Percentiles rank a stretch among this genome's conserved stretches.
Evolutionary conservation across 2,797 vertebrate genomes (phyloP).

Genomic region (Lepus oiostolus): DNA sequence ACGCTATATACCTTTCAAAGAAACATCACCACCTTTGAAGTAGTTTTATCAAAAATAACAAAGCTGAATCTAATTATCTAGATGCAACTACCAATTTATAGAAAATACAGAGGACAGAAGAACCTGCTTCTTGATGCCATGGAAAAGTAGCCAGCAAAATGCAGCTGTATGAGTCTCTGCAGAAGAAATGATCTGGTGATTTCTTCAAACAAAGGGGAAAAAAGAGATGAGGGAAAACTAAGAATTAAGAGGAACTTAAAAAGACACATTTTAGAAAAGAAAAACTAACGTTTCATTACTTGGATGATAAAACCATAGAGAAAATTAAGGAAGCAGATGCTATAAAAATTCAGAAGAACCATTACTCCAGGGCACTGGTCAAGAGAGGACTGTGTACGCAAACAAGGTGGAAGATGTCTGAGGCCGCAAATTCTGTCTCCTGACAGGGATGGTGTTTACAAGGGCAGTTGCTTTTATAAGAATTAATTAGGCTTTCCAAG

Average conservation of each 20-base stretch:
- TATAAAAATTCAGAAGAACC: conserved; percentile 3
- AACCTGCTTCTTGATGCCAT: neutral
- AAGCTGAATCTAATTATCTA: conserved; percentile 30
- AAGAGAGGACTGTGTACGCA: neutral
- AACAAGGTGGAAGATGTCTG: neutral
- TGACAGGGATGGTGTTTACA: neutral
- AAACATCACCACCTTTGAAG: neutral
- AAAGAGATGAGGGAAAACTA: neutral
- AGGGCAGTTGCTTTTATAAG: neutral
- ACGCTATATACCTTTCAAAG: neutral
- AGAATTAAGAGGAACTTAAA: neutral
- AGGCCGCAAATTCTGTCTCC: neutral
- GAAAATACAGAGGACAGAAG: neutral
- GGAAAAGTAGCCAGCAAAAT: neutral
- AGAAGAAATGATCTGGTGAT: neutral
- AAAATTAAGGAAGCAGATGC: neutral
- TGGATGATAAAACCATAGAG: conserved; percentile 1
- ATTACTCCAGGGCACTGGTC: neutral
- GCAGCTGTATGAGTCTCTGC: neutral
- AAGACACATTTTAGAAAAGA: conserved; percentile 2
- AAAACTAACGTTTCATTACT: conserved; percentile 28
- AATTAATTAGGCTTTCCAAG: conserved; percentile 21
- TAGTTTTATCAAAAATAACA: neutral
- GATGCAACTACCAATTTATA: neutral
- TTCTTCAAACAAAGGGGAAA: neutral